These are phyloP conservation scores for Pelvicachromis taeniatus DNA, from an alignment of 2,113 vertebrate genomes.

Conservation along the genomic window DNA sequence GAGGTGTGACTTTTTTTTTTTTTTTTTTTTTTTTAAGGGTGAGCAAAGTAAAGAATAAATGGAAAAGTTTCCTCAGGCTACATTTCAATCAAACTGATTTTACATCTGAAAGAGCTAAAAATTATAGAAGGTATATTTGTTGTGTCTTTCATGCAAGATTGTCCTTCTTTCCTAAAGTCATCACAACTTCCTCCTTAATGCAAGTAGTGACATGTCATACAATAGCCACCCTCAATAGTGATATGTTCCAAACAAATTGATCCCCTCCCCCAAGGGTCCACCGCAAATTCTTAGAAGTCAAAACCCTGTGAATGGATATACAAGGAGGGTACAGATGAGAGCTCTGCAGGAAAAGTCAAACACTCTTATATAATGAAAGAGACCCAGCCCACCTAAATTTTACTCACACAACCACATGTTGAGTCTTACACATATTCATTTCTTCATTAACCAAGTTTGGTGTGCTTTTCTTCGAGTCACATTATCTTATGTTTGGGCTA, in stretches of 20 bases:
- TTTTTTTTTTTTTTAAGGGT: too few species aligned
- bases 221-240: neutral
- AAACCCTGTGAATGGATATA: neutral
- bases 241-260: slow-evolving; percentile 14
- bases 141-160: slow-evolving; percentile 29
- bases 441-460: neutral
- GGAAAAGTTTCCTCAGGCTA: neutral
- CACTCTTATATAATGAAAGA: slow-evolving; percentile 38
- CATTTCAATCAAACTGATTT: neutral
- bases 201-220: slow-evolving; percentile 26
- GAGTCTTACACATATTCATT: neutral
- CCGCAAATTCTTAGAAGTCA: neutral
- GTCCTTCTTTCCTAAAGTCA: slow-evolving; percentile 53
- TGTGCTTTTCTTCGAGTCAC: neutral
- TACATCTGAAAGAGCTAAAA: slow-evolving; percentile 2
- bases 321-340: neutral
- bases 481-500: neutral
- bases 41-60: too few species aligned
- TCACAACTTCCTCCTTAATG: slow-evolving; percentile 55
- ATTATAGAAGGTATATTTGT: slow-evolving; percentile 28
- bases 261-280: neutral
- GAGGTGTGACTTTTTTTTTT: neutral
- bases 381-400: slow-evolving; percentile 36
- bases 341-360: slow-evolving; percentile 17
- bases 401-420: slow-evolving; percentile 33